phyloP scores from a whole-genome alignment of 2,113 vertebrate species.

The Vicugna pacos region DNA sequence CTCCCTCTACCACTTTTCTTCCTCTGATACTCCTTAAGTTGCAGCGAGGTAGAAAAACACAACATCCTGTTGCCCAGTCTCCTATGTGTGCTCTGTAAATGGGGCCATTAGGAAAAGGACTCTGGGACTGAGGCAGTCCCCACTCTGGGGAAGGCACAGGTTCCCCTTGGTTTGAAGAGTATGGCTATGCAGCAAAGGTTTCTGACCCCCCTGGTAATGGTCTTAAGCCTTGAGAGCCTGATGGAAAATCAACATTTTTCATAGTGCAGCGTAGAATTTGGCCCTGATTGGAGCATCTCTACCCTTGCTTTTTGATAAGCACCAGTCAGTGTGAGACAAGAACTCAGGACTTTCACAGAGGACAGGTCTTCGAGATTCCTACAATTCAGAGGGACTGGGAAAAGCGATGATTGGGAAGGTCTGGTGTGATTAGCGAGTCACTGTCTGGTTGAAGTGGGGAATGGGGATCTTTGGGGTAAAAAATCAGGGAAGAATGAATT shows the following conservation, averaged over 20 bases:
- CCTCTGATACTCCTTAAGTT: conserved; percentile 6
- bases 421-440: not conserved
- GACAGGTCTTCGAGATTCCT: not conserved
- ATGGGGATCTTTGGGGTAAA: not conserved
- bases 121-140: not conserved
- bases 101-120: not conserved
- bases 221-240: not conserved
- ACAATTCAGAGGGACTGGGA: not conserved
- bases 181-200: not conserved
- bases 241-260: not conserved
- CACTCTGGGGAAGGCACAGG: not conserved
- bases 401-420: not conserved
- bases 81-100: not conserved
- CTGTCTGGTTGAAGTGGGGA: not conserved
- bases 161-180: not conserved
- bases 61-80: not conserved
- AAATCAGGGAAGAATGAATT: not conserved
- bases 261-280: not conserved
- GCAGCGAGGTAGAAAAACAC: not conserved
- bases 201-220: not conserved
- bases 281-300: not conserved
- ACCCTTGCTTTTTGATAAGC: not conserved
- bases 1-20: conserved; percentile 24
- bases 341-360: not conserved
- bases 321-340: not conserved